These are phyloP conservation scores for Pedetes capensis DNA, from an alignment of 2,113 vertebrate species.

Conservation along the genomic window DNA sequence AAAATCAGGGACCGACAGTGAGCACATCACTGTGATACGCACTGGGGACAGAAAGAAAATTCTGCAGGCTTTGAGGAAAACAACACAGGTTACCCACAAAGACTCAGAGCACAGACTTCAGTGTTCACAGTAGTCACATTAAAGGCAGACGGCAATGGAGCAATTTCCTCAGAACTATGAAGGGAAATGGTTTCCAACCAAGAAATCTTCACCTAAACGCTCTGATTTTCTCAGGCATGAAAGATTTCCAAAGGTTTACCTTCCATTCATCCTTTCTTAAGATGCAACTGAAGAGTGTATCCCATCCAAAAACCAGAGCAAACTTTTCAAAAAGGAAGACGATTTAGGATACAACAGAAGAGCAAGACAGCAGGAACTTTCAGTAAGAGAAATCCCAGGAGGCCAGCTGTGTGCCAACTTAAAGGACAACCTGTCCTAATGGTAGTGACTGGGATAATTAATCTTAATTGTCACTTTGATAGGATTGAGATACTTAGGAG, in stretches of 20 bases:
- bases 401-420: neutral
- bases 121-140: neutral
- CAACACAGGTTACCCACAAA: neutral
- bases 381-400: neutral
- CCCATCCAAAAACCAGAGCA: neutral
- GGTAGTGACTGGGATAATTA: neutral
- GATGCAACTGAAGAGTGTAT: neutral
- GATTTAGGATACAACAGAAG: neutral
- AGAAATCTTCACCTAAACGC: neutral
- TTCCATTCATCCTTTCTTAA: neutral
- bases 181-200: neutral
- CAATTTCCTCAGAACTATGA: constrained; percentile 17
- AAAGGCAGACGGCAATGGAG: neutral
- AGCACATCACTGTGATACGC: neutral
- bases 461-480: neutral
- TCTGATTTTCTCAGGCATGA: neutral
- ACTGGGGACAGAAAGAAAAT: neutral
- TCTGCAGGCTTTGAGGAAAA: neutral
- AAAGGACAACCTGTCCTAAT: neutral
- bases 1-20: neutral
- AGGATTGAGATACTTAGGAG: neutral
- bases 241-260: constrained; percentile 10
- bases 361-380: neutral
- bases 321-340: neutral
- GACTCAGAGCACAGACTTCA: neutral